Conservation (phyloP, 2,888 invertebrate genomes). For the Uloborus plumipes region DNA sequence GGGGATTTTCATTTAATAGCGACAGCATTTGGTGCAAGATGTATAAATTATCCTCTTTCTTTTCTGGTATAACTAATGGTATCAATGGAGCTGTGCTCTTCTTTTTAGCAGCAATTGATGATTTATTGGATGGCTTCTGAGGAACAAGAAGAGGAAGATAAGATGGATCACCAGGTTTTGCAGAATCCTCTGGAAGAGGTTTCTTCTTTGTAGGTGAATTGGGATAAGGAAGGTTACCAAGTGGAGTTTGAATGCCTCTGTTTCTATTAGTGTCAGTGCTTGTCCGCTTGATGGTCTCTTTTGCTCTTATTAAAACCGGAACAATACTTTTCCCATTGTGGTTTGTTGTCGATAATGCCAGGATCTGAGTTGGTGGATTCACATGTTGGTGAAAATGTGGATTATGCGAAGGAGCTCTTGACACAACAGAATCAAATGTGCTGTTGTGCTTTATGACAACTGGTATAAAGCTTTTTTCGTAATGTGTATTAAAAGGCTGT, state of each 20-base stretch:
- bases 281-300: not conserved
- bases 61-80: constrained; percentile 50
- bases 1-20: constrained; percentile 31
- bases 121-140: not conserved
- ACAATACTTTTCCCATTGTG: constrained; percentile 20
- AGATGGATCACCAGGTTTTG: constrained; percentile 3
- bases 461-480: constrained; percentile 28
- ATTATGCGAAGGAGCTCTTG: not conserved
- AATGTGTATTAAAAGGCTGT: not conserved
- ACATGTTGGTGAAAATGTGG: not conserved
- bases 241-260: constrained; percentile 1
- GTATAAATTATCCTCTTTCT: constrained; percentile 33
- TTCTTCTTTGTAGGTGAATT: not conserved
- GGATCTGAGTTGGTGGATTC: not conserved
- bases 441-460: constrained; percentile 27
- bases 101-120: not conserved
- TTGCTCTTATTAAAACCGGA: constrained; percentile 18
- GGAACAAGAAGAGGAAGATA: constrained; percentile 15
- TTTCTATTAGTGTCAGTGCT: not conserved
- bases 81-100: constrained; percentile 24
- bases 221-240: constrained; percentile 2
- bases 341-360: constrained; percentile 3
- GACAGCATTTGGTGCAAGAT: constrained; percentile 54
- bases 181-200: not conserved
- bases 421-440: constrained; percentile 6